phyloP scores from a whole-genome alignment of 1,140 invertebrate genomes.

The Subanguina moxae region DNA sequence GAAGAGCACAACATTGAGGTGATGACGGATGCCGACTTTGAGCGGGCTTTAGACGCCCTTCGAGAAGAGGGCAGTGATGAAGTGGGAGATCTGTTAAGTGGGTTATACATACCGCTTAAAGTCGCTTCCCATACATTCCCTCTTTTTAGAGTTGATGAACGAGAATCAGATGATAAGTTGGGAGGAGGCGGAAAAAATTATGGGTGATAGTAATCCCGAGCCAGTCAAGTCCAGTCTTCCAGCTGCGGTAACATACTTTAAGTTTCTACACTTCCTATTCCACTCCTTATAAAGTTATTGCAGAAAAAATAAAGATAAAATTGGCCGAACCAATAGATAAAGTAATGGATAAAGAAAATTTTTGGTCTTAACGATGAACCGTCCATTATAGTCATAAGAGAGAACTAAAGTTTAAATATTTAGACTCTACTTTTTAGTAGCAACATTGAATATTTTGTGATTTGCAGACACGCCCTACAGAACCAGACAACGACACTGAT shows the following conservation, averaged over 20 bases:
- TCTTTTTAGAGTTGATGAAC: conserved; percentile 35
- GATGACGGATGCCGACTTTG: conserved; percentile 55
- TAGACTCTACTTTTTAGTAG: too few relatives aligned
- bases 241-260: too few relatives aligned
- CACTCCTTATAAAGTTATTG: too few relatives aligned
- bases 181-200: conserved; percentile 57
- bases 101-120: not conserved
- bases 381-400: too few relatives aligned
- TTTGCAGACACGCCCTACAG: conserved; percentile 57
- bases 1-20: not conserved
- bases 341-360: too few relatives aligned
- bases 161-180: conserved; percentile 42
- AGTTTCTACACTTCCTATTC: too few relatives aligned
- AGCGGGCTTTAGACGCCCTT: conserved; percentile 45
- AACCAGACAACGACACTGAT: conserved; percentile 64
- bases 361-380: too few relatives aligned
- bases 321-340: too few relatives aligned
- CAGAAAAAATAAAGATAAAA: too few relatives aligned
- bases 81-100: conserved; percentile 42
- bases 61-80: conserved; percentile 40
- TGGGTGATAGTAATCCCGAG: conserved; percentile 44
- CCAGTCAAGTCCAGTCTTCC: conserved; percentile 53
- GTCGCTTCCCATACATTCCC: conserved; percentile 14
- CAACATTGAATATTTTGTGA: not conserved
- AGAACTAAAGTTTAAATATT: too few relatives aligned